These are phyloP conservation scores for Chrosomus eos DNA, from an alignment of 2,797 vertebrate genomes.

Conservation along the genomic window DNA sequence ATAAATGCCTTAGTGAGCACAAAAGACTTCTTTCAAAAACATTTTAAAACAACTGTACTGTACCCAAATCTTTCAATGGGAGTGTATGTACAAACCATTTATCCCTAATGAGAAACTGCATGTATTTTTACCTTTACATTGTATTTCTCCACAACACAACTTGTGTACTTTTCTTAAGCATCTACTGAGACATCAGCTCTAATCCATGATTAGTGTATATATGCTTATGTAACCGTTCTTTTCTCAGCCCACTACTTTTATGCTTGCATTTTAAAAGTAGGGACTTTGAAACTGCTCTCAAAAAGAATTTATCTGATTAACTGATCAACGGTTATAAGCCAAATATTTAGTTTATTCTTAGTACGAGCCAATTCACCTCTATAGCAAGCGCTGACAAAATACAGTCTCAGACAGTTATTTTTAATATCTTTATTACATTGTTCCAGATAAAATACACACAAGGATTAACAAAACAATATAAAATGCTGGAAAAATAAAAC, in stretches of 20 bases:
- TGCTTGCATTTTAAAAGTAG: not conserved
- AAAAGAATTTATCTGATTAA: not conserved
- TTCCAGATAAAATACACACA: constrained; percentile 70
- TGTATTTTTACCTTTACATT: not conserved
- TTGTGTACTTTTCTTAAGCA: not conserved
- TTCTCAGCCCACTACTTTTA: not conserved
- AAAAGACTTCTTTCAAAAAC: not conserved
- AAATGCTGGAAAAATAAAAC: constrained; percentile 61
- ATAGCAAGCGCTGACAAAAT: not conserved
- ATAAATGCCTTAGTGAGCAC: not conserved
- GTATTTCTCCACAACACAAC: not conserved
- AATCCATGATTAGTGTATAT: not conserved
- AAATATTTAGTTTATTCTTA: not conserved
- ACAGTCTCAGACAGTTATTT: not conserved
- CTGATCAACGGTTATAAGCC: not conserved
- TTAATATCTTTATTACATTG: constrained; percentile 74
- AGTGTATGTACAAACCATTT: not conserved
- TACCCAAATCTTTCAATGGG: not conserved
- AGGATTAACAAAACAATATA: constrained; percentile 66
- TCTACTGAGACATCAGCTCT: not conserved
- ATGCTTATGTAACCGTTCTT: not conserved
- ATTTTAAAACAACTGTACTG: not conserved
- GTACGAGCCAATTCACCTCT: not conserved
- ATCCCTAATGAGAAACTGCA: not conserved
- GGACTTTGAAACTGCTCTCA: not conserved